A percentile compares a stretch with the other conserved stretches of the same genome.
Conservation (phyloP, 2,113 vertebrate species). For the Rhinolophus sinicus region DNA sequence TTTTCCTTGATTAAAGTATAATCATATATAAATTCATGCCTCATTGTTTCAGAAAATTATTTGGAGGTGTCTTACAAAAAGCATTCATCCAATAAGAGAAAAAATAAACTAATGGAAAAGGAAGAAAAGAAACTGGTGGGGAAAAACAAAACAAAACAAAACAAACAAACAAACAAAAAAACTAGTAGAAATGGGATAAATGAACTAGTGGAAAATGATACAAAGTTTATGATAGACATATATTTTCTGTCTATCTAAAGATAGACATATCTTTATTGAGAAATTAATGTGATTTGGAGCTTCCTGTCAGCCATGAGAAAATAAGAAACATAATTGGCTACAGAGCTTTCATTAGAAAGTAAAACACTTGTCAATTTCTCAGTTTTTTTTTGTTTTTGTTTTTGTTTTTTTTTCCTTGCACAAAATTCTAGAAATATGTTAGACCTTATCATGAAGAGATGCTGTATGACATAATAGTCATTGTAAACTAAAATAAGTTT, state of each 20-base stretch:
- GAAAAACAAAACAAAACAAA: too few relatives aligned
- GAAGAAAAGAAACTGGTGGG: neutral
- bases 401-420: neutral
- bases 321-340: neutral
- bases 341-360: neutral
- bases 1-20: neutral
- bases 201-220: neutral
- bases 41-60: conserved; percentile 16
- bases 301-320: neutral
- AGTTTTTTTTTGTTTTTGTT: neutral
- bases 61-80: neutral
- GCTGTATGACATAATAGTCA: neutral
- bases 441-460: neutral
- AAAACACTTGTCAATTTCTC: neutral
- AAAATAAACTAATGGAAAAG: neutral
- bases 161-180: neutral
- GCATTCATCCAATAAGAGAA: neutral
- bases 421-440: neutral
- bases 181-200: neutral
- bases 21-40: neutral
- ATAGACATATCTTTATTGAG: neutral
- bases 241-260: neutral
- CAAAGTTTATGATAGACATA: neutral
- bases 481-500: neutral
- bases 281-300: neutral